Conservation (phyloP, 2,888 invertebrate species). For the Leptinotarsa peninsularis region DNA sequence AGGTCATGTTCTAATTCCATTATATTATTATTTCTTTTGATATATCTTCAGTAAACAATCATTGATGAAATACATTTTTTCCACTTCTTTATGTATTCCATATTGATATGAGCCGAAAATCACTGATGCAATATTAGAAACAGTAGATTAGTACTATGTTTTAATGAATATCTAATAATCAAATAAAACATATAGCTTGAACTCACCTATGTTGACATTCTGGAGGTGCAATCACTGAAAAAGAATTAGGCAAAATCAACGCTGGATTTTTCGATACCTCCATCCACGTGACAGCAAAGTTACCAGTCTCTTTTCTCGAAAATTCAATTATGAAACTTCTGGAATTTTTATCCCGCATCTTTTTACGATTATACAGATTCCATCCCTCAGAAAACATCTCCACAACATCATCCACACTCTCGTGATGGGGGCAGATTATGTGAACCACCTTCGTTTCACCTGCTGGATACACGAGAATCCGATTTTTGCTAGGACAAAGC, state of each 20-base stretch:
- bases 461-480: conserved; percentile 80
- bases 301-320: conserved; percentile 78
- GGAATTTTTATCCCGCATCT: conserved; percentile 67
- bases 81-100: too few species aligned
- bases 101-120: too few species aligned
- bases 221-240: conserved; percentile 70
- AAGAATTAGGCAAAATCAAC: conserved; percentile 66
- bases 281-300: conserved; percentile 83
- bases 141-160: too few species aligned
- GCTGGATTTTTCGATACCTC: conserved; percentile 79
- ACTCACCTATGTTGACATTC: conserved; percentile 78
- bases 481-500: conserved; percentile 76
- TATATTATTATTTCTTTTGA: too few species aligned
- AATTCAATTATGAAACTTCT: conserved; percentile 82
- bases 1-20: too few species aligned
- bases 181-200: neutral
- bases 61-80: too few species aligned
- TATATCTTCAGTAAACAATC: too few species aligned
- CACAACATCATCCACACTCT: conserved; percentile 67
- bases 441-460: conserved; percentile 73
- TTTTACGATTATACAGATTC: conserved; percentile 64
- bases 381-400: conserved; percentile 79
- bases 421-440: conserved; percentile 75
- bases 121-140: too few species aligned
- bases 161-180: neutral